Evolutionary conservation across 1,140 invertebrate genomes (phyloP).

Genomic region (Metaphire vulgaris): DNA sequence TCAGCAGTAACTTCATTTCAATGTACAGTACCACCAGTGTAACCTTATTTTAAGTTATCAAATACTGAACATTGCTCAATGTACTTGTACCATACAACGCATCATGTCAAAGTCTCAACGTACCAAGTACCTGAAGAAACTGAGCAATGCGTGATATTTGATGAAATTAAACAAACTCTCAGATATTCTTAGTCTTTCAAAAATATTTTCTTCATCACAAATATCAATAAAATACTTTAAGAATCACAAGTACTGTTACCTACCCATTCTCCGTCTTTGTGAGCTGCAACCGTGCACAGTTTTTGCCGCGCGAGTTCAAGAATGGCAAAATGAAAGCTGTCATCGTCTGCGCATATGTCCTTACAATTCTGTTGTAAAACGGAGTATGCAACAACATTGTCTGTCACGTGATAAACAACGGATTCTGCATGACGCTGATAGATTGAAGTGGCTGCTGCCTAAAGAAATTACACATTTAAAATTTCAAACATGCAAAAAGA

Average conservation of each 20-base stretch:
- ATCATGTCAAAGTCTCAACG: background rate
- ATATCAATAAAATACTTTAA: background rate
- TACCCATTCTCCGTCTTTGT: slow-evolving; percentile 12
- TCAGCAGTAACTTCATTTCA: no score
- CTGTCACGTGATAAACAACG: slow-evolving; percentile 16
- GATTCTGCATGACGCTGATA: slow-evolving; percentile 4
- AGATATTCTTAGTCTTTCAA: background rate
- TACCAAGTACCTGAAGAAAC: background rate
- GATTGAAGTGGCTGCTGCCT: slow-evolving; percentile 7
- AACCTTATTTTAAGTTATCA: no score
- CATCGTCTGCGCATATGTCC: slow-evolving; percentile 9
- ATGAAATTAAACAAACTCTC: no score
- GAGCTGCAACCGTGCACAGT: background rate
- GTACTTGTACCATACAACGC: background rate
- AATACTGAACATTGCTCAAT: background rate
- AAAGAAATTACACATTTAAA: no score
- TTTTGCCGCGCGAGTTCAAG: slow-evolving; percentile 14
- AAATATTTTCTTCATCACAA: background rate
- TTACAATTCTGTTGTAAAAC: slow-evolving; percentile 6
- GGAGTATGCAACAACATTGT: slow-evolving; percentile 7
- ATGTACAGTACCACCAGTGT: no score
- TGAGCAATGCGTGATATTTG: no score
- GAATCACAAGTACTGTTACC: background rate
- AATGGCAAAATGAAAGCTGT: slow-evolving; percentile 3
- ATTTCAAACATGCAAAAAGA: background rate